A percentile compares a stretch with the other conserved stretches of the same genome.
phyloP scores from a whole-genome alignment of 2,797 vertebrate genomes.

The Crypturellus tataupa region DNA sequence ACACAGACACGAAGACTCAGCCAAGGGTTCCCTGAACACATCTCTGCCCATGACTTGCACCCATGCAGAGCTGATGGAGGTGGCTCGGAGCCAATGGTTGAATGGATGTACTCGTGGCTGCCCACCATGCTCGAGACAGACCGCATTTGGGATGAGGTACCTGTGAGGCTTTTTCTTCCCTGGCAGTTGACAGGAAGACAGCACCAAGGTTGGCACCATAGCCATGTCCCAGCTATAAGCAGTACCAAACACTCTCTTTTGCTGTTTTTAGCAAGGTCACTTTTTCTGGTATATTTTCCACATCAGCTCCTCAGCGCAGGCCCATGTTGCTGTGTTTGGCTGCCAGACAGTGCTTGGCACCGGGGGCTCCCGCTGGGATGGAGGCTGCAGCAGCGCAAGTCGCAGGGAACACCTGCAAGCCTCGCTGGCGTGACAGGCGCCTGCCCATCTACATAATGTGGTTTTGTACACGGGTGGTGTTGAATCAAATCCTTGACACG shows the following conservation, averaged over 20 bases:
- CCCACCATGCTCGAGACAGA: rapidly evolving
- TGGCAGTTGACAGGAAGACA: background rate
- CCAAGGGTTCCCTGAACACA: background rate
- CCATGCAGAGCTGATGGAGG: background rate
- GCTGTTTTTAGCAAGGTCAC: background rate
- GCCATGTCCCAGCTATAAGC: background rate
- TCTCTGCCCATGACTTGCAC: background rate
- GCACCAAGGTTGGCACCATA: background rate
- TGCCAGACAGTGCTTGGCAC: background rate
- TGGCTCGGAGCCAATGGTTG: rapidly evolving
- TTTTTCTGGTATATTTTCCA: background rate
- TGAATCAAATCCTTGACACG: background rate
- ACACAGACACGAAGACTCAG: too few species aligned
- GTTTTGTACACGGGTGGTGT: background rate
- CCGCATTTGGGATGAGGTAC: background rate
- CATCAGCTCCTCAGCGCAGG: background rate
- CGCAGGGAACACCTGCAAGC: background rate
- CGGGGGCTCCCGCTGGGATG: background rate
- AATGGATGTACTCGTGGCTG: background rate
- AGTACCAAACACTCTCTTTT: rapidly evolving
- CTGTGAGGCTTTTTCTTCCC: background rate
- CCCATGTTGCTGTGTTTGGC: background rate
- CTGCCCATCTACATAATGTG: background rate
- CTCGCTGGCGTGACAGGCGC: rapidly evolving
- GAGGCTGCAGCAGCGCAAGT: rapidly evolving